Evolutionary conservation across 2,113 vertebrate genomes (phyloP).

Genomic region (Ageneiosus marmoratus): DNA sequence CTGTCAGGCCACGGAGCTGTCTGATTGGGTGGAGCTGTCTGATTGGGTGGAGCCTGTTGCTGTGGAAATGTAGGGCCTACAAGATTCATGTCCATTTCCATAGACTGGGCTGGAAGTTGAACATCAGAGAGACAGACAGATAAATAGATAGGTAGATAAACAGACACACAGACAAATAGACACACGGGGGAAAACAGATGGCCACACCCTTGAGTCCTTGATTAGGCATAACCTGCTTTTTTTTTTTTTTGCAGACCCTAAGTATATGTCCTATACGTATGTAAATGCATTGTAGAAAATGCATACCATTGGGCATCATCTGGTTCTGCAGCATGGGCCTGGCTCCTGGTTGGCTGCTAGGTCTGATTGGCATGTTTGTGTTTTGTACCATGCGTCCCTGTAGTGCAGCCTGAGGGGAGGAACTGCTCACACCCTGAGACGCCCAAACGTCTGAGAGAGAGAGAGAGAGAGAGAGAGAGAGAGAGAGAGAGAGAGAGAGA

Average conservation of each 20-base stretch:
- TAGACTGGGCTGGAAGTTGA: constrained; percentile 76
- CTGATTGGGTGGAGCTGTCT: constrained; percentile 95
- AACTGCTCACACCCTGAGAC: constrained; percentile 75
- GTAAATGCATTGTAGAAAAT: too few relatives aligned
- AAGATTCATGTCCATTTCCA: constrained; percentile 84
- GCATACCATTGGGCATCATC: constrained; percentile 87
- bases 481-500: too few relatives aligned
- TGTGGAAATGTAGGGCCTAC: constrained; percentile 86
- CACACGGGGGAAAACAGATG: not conserved
- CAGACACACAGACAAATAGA: not conserved
- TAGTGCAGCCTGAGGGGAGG: constrained; percentile 72
- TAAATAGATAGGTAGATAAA: not conserved
- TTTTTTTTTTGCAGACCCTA: too few relatives aligned
- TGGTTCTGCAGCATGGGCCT: constrained; percentile 86
- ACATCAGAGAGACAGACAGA: not conserved
- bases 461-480: too few relatives aligned
- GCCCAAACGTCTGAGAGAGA: constrained; percentile 80
- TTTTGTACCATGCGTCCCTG: constrained; percentile 82
- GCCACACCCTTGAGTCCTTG: not conserved
- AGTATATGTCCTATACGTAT: too few relatives aligned
- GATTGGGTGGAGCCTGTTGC: constrained; percentile 93
- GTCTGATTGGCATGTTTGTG: constrained; percentile 79
- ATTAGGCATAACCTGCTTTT: not conserved
- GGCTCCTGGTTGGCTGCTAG: constrained; percentile 83
- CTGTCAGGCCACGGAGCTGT: constrained; percentile 97